phyloP scores from a whole-genome alignment of 1,140 invertebrate genomes.

The Oryzaephilus surinamensis region DNA sequence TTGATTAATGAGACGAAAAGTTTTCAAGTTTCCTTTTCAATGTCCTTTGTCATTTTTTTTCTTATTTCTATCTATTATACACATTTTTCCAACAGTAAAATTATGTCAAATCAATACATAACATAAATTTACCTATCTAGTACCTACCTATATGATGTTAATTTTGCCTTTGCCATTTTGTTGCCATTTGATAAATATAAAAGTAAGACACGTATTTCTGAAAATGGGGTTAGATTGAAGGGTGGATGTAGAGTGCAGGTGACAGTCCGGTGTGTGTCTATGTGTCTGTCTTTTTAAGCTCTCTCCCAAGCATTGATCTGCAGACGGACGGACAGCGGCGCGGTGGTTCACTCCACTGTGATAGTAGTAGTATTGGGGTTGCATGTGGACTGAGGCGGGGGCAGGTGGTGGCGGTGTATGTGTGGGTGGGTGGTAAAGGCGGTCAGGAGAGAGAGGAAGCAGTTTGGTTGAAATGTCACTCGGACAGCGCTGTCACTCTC shows the following conservation, averaged over 20 bases:
- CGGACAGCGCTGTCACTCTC: constrained; percentile 22
- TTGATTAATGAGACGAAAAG: constrained; percentile 10
- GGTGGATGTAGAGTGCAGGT: too few species aligned
- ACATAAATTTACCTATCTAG: too few species aligned
- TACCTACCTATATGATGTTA: too few species aligned
- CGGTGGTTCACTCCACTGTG: constrained; percentile 1
- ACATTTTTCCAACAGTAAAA: too few species aligned
- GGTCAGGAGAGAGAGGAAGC: neutral
- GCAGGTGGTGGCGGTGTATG: neutral
- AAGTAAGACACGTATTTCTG: too few species aligned
- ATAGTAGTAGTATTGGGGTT: neutral
- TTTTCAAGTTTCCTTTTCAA: constrained; percentile 7
- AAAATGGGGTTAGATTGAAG: too few species aligned
- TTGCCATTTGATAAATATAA: too few species aligned
- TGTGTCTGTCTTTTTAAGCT: constrained; percentile 20
- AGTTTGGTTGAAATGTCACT: constrained; percentile 17
- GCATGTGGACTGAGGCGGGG: too few species aligned
- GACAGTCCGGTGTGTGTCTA: constrained; percentile 6
- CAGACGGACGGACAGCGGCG: constrained; percentile 4
- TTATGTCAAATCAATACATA: too few species aligned
- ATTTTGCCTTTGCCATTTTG: too few species aligned
- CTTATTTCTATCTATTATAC: too few species aligned
- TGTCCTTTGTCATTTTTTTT: constrained; percentile 2
- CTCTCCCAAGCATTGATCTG: constrained; percentile 20
- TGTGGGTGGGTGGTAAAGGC: too few species aligned